Conservation (phyloP, 2,888 invertebrate species). For the Pheosia gnoma region DNA sequence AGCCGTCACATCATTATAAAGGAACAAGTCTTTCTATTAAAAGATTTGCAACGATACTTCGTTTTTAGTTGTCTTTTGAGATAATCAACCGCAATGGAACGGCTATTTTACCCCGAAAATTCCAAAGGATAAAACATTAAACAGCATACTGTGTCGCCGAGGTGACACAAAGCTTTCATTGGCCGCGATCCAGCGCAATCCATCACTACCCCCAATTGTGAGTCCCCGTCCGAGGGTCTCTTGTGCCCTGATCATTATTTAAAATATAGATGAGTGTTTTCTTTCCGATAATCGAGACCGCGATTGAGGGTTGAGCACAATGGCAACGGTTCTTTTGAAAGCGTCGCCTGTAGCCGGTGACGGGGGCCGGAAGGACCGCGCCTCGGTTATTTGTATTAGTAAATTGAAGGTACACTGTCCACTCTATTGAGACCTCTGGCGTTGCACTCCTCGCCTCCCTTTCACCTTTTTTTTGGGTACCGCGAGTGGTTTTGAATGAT, state of each 20-base stretch:
- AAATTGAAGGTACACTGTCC: conserved; percentile 79
- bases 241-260: conserved; percentile 79
- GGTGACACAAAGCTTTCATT: conserved; percentile 71
- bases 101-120: conserved; percentile 9
- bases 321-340: conserved; percentile 67
- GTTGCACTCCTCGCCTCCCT: conserved; percentile 40
- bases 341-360: conserved; percentile 66
- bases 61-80: not conserved
- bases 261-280: conserved; percentile 84
- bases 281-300: conserved; percentile 82
- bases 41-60: too few species aligned
- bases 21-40: too few species aligned
- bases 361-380: conserved; percentile 59
- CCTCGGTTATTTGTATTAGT: conserved; percentile 79
- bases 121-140: conserved; percentile 19
- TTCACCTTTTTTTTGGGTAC: conserved; percentile 39
- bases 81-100: conserved; percentile 16
- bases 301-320: conserved; percentile 79
- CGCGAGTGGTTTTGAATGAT: conserved; percentile 4
- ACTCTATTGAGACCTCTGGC: conserved; percentile 60
- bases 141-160: conserved; percentile 43
- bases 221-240: conserved; percentile 48
- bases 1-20: too few species aligned
- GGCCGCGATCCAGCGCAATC: conserved; percentile 71
- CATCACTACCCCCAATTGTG: conserved; percentile 73